phyloP scores from a whole-genome alignment of 2,888 invertebrate species.

The Deroplatys truncata region DNA sequence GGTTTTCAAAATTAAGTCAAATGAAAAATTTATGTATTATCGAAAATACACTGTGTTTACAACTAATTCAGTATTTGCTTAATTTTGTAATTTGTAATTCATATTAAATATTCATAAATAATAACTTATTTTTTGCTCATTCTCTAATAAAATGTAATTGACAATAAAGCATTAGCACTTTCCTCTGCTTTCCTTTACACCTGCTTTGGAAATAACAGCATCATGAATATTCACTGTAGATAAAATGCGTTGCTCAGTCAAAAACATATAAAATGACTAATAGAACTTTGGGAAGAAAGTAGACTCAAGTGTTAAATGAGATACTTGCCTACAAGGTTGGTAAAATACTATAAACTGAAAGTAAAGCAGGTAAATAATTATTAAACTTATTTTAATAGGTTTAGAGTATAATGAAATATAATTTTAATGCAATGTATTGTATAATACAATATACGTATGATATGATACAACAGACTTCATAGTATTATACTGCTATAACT shows the following conservation, averaged over 20 bases:
- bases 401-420: not conserved
- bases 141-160: not conserved
- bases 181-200: not conserved
- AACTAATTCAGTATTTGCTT: not conserved
- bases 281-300: not conserved
- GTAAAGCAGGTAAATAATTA: not conserved
- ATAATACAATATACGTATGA: not conserved
- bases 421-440: not conserved
- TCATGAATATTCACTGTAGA: not conserved
- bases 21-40: not conserved
- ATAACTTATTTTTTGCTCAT: not conserved
- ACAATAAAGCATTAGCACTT: not conserved
- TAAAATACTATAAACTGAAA: not conserved
- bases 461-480: not conserved
- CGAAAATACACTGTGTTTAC: not conserved
- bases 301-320: not conserved
- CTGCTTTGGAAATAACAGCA: not conserved
- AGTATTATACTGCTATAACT: not conserved
- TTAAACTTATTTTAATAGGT: not conserved
- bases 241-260: not conserved
- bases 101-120: not conserved
- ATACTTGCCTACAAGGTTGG: not conserved
- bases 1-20: not conserved
- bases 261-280: not conserved
- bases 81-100: not conserved